Conservation (phyloP, 2,797 vertebrate genomes). For the Xyrichtys novacula region DNA sequence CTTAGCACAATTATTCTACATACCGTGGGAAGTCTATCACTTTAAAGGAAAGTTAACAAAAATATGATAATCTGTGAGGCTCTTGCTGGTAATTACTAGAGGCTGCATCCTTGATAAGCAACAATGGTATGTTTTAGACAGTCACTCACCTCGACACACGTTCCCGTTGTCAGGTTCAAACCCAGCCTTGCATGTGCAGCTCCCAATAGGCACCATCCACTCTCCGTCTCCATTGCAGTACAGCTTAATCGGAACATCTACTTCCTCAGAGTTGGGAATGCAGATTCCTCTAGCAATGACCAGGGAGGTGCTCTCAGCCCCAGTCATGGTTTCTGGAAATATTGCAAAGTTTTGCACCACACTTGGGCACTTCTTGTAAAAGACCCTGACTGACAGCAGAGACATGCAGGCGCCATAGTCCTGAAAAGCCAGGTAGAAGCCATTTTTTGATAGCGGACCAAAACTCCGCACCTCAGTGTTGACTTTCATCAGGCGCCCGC, state of each 20-base stretch:
- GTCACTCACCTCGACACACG: constrained; percentile 92
- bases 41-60: constrained; percentile 35
- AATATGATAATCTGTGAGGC: background rate
- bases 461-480: constrained; percentile 98
- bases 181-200: constrained; percentile 97
- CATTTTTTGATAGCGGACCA: constrained; percentile 93
- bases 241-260: constrained; percentile 97
- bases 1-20: constrained; percentile 40
- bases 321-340: constrained; percentile 98
- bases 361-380: constrained; percentile 98
- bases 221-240: constrained; percentile 98
- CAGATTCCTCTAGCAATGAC: constrained; percentile 95
- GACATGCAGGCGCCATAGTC: constrained; percentile 99
- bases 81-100: background rate
- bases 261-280: constrained; percentile 95
- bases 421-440: constrained; percentile 98
- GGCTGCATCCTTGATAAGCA: background rate
- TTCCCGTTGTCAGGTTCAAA: constrained; percentile 96
- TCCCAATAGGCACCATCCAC: constrained; percentile 99
- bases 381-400: constrained; percentile 95
- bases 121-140: background rate
- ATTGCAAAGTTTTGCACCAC: constrained; percentile 98
- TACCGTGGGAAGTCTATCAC: constrained; percentile 24
- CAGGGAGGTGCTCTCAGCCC: constrained; percentile 96
- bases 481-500: constrained; percentile 97